Base-by-base conservation (phyloP, 2,888 invertebrate species). In the Cotesia congregata region DNA sequence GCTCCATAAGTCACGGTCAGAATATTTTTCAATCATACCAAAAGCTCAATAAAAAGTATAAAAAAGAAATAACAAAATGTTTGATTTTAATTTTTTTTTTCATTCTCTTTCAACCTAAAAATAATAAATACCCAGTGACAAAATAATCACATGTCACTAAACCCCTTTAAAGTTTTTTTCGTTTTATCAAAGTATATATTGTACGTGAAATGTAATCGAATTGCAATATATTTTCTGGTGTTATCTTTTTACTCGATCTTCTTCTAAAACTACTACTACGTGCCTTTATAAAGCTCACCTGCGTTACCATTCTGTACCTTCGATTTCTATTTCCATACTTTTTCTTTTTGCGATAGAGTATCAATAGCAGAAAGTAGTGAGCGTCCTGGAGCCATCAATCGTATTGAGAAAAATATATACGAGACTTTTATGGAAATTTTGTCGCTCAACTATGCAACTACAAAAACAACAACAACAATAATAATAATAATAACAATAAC, bases 1-100 rank as follows among this genome's bases (percentile, higher is more conserved):
- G 30, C 74, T 74, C 74, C 38, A 74, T 74, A 74, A 74, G 68
- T 67, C 59, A 67, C 30, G 40, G 59, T 40, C 17, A 17, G 17
- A 61, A 65, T 39, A 72, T 59, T 67, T 50, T 67, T 15, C 73
- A 50, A 41, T 59, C n/a, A 65, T 67, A 73, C 50, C 12, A 50
- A 50, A 50, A 50, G 12, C 50, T 50, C 50, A 50, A 30, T 9
- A 41, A 38, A 67, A 59, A 59, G 20, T 64, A 65, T n/a, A 1
- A 9, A 72, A 40, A 41, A n/a, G n/a, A 41, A 64, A 64, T 62
- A 20, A n/a, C 20, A 38, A 39, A 15, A 62, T 38, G 6, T 61
- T 50, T 50, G 50, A 9, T 50, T 50, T 50, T 50, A 9, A 6
- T 50, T 50, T 50, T 50, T 30, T 30, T 30, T 30, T 30, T 30